These are phyloP conservation scores for Hydroisotoma schaefferi DNA, from an alignment of 2,888 invertebrate genomes.

Conservation along the genomic window DNA sequence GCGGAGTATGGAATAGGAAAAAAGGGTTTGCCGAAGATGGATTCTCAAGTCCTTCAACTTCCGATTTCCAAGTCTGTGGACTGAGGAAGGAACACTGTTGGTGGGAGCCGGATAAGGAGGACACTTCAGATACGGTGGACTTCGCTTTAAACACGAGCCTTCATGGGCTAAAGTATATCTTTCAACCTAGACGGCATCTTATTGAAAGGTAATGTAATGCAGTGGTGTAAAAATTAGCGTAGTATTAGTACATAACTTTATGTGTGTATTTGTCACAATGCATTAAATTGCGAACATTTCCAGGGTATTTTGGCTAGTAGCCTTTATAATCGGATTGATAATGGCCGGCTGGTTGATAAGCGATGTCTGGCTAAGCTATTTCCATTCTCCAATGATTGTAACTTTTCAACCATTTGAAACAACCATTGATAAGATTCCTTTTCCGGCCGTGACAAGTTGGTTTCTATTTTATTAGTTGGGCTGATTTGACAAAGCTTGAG, in stretches of 20 bases:
- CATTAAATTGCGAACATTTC: too few species aligned
- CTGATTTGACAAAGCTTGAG: too few species aligned
- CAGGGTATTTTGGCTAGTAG: constrained; percentile 46
- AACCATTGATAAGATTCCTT: constrained; percentile 66
- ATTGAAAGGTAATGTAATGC: constrained; percentile 44
- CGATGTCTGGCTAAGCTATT: constrained; percentile 60
- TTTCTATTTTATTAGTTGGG: not conserved
- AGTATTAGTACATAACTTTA: too few species aligned
- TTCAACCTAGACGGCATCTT: constrained; percentile 38
- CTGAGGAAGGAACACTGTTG: too few species aligned
- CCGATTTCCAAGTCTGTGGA: too few species aligned
- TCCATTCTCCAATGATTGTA: constrained; percentile 70
- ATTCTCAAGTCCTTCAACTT: too few species aligned
- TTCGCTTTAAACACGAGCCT: constrained; percentile 34
- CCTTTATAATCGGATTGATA: constrained; percentile 36
- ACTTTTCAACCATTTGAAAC: constrained; percentile 70
- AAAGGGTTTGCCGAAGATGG: too few species aligned
- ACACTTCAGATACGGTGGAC: constrained; percentile 23
- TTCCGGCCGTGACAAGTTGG: constrained; percentile 70
- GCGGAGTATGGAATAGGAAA: too few species aligned
- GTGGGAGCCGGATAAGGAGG: constrained; percentile 38
- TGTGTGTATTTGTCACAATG: too few species aligned
- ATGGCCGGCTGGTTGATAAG: constrained; percentile 42
- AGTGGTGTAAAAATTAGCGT: too few species aligned
- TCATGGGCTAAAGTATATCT: constrained; percentile 41